phyloP scores from a whole-genome alignment of 2,888 invertebrate species.

The Chrysolina americana region DNA sequence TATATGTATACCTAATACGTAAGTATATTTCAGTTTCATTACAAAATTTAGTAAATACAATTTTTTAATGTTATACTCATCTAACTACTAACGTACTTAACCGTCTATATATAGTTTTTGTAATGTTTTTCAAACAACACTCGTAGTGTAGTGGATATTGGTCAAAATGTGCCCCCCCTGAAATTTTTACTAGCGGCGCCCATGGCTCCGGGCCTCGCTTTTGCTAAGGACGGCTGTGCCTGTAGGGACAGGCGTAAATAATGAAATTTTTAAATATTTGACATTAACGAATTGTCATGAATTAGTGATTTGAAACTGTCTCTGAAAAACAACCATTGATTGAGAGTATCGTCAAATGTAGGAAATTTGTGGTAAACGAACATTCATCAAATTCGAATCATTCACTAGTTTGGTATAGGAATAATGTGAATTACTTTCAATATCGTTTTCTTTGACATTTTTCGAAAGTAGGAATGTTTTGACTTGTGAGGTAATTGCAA shows the following conservation, averaged over 20 bases:
- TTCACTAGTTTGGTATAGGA: neutral
- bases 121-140: no score
- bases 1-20: no score
- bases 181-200: no score
- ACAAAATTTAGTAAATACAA: no score
- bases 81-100: no score
- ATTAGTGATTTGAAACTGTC: no score
- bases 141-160: no score
- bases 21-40: no score
- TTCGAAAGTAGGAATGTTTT: neutral
- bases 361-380: conserved; percentile 16
- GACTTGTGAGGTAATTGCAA: conserved; percentile 1
- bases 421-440: neutral
- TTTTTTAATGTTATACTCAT: no score
- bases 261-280: conserved; percentile 20
- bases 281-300: conserved; percentile 13
- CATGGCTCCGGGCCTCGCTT: no score
- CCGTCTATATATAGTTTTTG: no score
- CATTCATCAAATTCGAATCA: neutral
- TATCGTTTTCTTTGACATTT: conserved; percentile 36
- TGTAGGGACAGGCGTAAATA: conserved; percentile 4
- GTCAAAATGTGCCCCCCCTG: no score
- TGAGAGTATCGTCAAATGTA: conserved; percentile 16
- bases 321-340: conserved; percentile 21
- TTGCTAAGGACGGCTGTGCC: conserved; percentile 13